Evolutionary conservation across 2,113 vertebrate species (phyloP).

Genomic region (Chloroceryle aenea): DNA sequence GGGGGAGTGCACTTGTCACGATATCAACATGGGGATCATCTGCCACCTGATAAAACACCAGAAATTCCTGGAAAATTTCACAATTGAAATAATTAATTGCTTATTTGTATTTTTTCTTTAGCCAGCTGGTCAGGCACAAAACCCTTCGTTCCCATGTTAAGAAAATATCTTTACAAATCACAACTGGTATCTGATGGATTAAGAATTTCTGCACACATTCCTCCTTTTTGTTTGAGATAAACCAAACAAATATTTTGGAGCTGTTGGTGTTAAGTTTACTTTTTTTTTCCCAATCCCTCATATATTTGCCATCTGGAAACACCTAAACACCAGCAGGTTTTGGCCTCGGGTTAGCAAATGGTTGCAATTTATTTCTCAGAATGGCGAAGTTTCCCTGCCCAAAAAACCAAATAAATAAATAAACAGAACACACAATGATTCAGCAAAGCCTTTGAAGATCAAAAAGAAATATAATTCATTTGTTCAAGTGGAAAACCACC

Average conservation of each 20-base stretch:
- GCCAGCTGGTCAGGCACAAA: neutral
- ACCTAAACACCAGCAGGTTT: neutral
- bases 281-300: neutral
- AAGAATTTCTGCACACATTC: neutral
- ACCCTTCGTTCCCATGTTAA: neutral
- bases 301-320: neutral
- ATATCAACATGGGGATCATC: neutral
- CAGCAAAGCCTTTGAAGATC: conserved; percentile 15
- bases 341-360: neutral
- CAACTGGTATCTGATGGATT: neutral
- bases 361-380: neutral
- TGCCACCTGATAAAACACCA: neutral
- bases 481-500: neutral
- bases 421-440: neutral
- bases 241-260: neutral
- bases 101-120: neutral
- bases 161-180: neutral
- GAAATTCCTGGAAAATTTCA: neutral
- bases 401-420: neutral
- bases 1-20: neutral
- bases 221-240: neutral
- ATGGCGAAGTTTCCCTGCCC: neutral
- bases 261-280: neutral
- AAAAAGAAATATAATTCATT: conserved; percentile 14
- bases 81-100: neutral